Percentiles rank a stretch among this genome's conserved stretches.
phyloP scores from a whole-genome alignment of 2,113 vertebrate genomes.

The Cyanistes caeruleus region DNA sequence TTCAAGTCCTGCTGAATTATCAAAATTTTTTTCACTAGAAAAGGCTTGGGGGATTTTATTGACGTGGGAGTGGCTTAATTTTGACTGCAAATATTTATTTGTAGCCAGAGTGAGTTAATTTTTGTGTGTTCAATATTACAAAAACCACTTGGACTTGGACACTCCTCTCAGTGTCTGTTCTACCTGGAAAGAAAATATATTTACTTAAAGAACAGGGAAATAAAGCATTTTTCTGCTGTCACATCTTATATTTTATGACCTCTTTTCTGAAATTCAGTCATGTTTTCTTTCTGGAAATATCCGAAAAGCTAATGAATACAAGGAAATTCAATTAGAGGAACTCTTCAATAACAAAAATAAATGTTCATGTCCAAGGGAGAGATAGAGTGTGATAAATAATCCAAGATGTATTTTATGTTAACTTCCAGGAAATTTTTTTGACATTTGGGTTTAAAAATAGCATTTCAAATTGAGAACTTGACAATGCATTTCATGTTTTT shows the following conservation, averaged over 20 bases:
- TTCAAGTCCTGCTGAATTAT: background rate
- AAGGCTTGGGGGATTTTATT: background rate
- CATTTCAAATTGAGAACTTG: background rate
- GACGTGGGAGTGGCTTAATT: background rate
- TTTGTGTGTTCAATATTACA: background rate
- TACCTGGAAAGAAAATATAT: background rate
- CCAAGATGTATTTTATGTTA: background rate
- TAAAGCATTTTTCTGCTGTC: background rate
- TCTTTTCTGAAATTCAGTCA: background rate
- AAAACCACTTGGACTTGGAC: background rate
- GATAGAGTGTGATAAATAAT: background rate
- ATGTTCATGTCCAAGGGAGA: background rate
- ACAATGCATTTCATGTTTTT: background rate
- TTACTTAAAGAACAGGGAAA: background rate
- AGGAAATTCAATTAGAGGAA: background rate
- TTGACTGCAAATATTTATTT: background rate
- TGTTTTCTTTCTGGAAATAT: slow-evolving; percentile 2
- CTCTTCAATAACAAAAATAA: slow-evolving; percentile 13
- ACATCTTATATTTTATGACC: background rate
- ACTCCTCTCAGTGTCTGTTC: background rate
- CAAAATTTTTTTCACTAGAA: background rate
- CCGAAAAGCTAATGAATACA: background rate
- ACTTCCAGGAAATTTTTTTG: background rate
- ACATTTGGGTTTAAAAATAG: background rate
- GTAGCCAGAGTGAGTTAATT: background rate